Base-by-base conservation (phyloP, 2,113 vertebrate species). In the Syrmaticus mikado region DNA sequence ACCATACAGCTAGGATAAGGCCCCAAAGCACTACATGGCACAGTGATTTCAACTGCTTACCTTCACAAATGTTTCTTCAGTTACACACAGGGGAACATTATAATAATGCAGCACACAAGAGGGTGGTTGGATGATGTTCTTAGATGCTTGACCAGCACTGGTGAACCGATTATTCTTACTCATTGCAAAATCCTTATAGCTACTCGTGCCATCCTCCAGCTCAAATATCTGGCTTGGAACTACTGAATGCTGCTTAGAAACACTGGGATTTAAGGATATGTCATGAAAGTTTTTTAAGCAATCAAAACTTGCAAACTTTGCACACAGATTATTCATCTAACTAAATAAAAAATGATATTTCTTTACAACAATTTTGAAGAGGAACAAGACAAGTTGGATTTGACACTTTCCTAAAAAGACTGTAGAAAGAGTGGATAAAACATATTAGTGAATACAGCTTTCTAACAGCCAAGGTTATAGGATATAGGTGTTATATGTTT, bases 191-290 rank as follows among this genome's bases (percentile, higher is more conserved):
- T 99, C 99, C 94, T 99, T 99, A 79, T 99, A 99, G 97, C 99
- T 99, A 97, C 99, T 99, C 40, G 98, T 99, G 88, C 98, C 98
- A 85, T 99, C 99, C 88, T 99, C 98, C 82, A 99, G 97, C 89
- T 99, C 99, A 96, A 99, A 99, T 95, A 99, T 99, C 97, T 99
- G 99, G 95, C 99, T 99, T 94, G 99, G 99, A 95, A 99, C 99
- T 93, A 99, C 99, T 6, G 99, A 99, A 32, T 99, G 99, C 93
- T 99, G 99, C 96, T 99, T 99, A 70, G 99, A 99, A 70, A 99
- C 99, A 83, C 99, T 99, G 74, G 82, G 82, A 92, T 96, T 85
- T 30, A 93, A 94, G 92, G 48, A 55, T 15, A 94, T 13, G 61
- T 46, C 88, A 58, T 87, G 64, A 77, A 93, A 77, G 10, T 57